Evolutionary conservation across 2,797 vertebrate species (phyloP), one percentile per base, ranked within the genome.

Genomic region (Rhinophrynus dorsalis): DNA sequence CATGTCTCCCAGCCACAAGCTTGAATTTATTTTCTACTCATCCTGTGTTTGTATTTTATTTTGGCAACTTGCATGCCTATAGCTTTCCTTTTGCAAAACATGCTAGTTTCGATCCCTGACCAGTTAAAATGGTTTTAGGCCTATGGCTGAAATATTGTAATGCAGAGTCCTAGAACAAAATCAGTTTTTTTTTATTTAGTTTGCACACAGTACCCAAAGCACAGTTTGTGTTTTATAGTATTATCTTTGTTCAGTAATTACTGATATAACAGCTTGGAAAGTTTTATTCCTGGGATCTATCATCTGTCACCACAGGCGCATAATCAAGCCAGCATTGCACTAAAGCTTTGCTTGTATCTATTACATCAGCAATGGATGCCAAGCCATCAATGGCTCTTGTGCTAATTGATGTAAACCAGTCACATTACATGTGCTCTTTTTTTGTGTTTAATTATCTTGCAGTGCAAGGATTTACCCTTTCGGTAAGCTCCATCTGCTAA

Each of bases 161-260:
- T 61, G 18, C 20, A 45, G n/a, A 45, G 12, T 7, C 40, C 17
- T 29, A 35, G 62, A 35, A 65, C 12, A 0, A 32, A 65, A 66
- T 44, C 18, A 32, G 44, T 66, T 40, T 55, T 15, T n/a, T n/a
- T n/a, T n/a, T 18, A 18, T 15, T 23, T 66, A 10, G 27, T 12
- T 15, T 32, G 24, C 44, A 30, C 29, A 40, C n/a, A 33, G 15
- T 24, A 5, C 3, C 13, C n/a, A 30, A 20, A 32, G 50, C 15
- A 29, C 32, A 40, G 33, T 29, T 55, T 37, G 44, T 55, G 42
- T 54, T 26, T 65, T 65, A 65, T 65, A 54, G n/a, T 55, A 55
- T 35, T 30, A 44, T 11, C 38, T 24, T 21, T 6, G 18, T 42
- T 26, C 32, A 6, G 12, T 56, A 38, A 47, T 55, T 17, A 35